phyloP scores from a whole-genome alignment of 2,888 invertebrate genomes.

The Cactoblastis cactorum region DNA sequence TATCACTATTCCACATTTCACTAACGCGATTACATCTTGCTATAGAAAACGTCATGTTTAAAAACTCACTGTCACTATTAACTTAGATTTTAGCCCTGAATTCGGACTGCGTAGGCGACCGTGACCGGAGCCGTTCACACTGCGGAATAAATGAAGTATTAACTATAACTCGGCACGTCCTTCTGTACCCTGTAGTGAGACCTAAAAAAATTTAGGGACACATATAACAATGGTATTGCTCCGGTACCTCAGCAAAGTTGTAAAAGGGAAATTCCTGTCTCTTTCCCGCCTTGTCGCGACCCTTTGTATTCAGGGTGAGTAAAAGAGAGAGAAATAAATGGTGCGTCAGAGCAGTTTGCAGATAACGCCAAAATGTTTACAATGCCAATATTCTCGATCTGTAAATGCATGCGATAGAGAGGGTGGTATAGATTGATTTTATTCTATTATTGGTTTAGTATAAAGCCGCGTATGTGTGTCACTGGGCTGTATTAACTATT shows the following conservation, averaged over 20 bases:
- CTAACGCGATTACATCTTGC: conserved; percentile 58
- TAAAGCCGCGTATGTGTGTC: conserved; percentile 78
- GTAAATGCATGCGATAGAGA: conserved; percentile 55
- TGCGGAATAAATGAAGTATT: conserved; percentile 74
- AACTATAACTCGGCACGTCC: conserved; percentile 67
- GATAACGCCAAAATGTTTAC: conserved; percentile 74
- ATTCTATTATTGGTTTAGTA: conserved; percentile 78
- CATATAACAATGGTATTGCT: conserved; percentile 73
- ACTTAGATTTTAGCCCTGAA: conserved; percentile 34
- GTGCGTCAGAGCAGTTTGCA: conserved; percentile 61
- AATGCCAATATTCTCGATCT: conserved; percentile 75
- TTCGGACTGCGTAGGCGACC: conserved; percentile 66
- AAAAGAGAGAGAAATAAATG: conserved; percentile 48
- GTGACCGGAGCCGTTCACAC: conserved; percentile 53
- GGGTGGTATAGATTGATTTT: conserved; percentile 77
- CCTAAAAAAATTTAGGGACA: conserved; percentile 78
- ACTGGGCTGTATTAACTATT: conserved; percentile 65
- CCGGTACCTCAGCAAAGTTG: conserved; percentile 73
- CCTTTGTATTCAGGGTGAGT: conserved; percentile 24
- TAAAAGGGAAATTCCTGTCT: conserved; percentile 56
- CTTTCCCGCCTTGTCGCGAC: conserved; percentile 35
- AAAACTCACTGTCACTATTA: conserved; percentile 34
- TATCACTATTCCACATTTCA: conserved; percentile 69
- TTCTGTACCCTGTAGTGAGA: conserved; percentile 77
- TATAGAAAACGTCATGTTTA: conserved; percentile 52